Percentiles rank a stretch among this genome's conserved stretches.
phyloP scores from a whole-genome alignment of 1,140 invertebrate genomes.

The Vollenhovia emeryi region DNA sequence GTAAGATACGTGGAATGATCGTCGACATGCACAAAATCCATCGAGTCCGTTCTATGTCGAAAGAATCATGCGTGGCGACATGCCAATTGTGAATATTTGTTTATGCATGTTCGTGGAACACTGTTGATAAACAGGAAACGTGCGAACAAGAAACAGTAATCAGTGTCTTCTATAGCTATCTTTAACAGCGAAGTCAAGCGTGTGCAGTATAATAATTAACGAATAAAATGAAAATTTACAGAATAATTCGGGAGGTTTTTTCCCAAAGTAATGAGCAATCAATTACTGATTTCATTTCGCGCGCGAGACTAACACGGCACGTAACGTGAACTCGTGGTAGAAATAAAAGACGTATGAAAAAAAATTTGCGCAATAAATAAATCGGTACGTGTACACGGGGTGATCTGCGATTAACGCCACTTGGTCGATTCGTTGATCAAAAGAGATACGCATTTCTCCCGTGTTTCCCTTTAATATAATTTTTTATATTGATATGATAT shows the following conservation, averaged over 20 bases:
- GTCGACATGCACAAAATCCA: conserved; percentile 68
- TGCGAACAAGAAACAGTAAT: conserved; percentile 51
- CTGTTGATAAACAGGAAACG: conserved; percentile 34
- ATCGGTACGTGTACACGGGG: background rate
- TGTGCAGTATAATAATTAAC: conserved; percentile 11
- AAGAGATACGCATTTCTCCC: background rate
- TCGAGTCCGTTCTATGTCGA: conserved; percentile 67
- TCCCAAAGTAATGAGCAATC: background rate
- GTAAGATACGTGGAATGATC: conserved; percentile 44
- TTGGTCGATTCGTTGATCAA: conserved; percentile 16
- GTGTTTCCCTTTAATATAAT: background rate
- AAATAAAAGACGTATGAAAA: conserved; percentile 39
- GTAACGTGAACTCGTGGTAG: background rate
- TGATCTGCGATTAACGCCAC: conserved; percentile 5
- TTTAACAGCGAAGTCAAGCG: conserved; percentile 35
- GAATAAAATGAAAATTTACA: conserved; percentile 1
- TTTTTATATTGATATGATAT: background rate
- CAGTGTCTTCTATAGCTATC: conserved; percentile 17
- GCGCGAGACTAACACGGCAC: background rate
- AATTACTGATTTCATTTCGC: conserved; percentile 13
- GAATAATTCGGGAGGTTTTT: background rate
- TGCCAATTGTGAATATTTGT: conserved; percentile 71
- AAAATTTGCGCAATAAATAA: background rate
- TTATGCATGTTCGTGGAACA: conserved; percentile 48
- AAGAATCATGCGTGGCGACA: conserved; percentile 79